Percentiles rank a stretch among this genome's conserved stretches.
phyloP scores from a whole-genome alignment of 1,140 invertebrate species.

The Vanessa tameamea region DNA sequence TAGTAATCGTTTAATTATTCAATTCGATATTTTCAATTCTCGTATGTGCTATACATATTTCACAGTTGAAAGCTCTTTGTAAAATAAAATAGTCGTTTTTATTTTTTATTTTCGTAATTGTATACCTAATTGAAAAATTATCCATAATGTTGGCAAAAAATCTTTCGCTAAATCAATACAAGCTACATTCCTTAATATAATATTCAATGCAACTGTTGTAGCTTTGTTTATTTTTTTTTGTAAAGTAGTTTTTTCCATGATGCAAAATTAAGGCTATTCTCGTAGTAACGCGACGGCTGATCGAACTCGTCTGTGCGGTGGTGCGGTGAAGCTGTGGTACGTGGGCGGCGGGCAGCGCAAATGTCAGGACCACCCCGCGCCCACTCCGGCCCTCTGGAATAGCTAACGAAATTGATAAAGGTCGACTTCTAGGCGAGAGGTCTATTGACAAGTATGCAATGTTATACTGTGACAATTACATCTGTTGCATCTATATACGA shows the following conservation, averaged over 20 bases:
- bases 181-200: background rate
- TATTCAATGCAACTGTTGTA: slow-evolving; percentile 6
- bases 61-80: no score
- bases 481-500: background rate
- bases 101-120: no score
- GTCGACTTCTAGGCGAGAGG: slow-evolving; percentile 16
- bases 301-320: slow-evolving; percentile 14
- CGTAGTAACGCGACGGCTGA: slow-evolving; percentile 21
- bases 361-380: slow-evolving; percentile 31
- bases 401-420: slow-evolving; percentile 31
- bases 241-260: background rate
- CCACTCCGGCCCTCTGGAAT: slow-evolving; percentile 10
- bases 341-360: slow-evolving; percentile 18
- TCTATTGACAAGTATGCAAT: background rate
- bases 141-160: no score
- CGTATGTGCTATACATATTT: no score
- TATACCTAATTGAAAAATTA: no score
- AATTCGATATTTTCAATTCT: no score
- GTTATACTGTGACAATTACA: background rate
- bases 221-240: background rate
- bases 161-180: background rate
- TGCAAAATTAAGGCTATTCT: slow-evolving; percentile 19
- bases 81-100: no score
- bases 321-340: slow-evolving; percentile 1
- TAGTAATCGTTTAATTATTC: no score